A percentile compares a stretch with the other conserved stretches of the same genome.
phyloP scores from a whole-genome alignment of 1,140 invertebrate genomes.

The Elysia chlorotica region DNA sequence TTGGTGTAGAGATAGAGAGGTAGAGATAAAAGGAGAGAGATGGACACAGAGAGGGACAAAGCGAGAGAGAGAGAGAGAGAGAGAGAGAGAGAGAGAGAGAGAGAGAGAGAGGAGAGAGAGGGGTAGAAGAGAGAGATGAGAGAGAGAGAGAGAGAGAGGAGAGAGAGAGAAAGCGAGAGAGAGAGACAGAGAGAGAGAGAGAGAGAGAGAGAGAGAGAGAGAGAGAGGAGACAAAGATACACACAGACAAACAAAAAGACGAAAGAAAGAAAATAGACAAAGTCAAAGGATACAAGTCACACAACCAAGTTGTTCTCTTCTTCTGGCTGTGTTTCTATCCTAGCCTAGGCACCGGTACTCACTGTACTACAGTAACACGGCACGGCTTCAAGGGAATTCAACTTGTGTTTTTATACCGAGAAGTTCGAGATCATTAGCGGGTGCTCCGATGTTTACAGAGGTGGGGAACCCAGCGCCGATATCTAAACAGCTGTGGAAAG shows the following conservation, averaged over 20 bases:
- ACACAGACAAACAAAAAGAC: background rate
- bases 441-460: background rate
- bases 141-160: background rate
- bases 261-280: too few species aligned
- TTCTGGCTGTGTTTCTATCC: too few species aligned
- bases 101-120: background rate
- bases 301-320: too few species aligned
- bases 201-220: background rate
- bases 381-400: background rate
- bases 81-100: conserved; percentile 7
- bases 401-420: conserved; percentile 7
- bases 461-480: background rate
- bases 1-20: too few species aligned
- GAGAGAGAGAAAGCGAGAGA: conserved; percentile 2
- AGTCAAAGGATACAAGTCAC: too few species aligned
- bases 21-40: background rate
- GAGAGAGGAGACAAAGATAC: background rate
- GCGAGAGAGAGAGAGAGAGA: background rate
- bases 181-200: conserved; percentile 1
- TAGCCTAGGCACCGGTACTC: too few species aligned
- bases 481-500: background rate
- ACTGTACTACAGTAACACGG: too few species aligned
- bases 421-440: conserved; percentile 3
- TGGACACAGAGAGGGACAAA: background rate
- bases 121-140: background rate